phyloP scores from a whole-genome alignment of 2,797 vertebrate species.

The Percopsis omiscomaycus region DNA sequence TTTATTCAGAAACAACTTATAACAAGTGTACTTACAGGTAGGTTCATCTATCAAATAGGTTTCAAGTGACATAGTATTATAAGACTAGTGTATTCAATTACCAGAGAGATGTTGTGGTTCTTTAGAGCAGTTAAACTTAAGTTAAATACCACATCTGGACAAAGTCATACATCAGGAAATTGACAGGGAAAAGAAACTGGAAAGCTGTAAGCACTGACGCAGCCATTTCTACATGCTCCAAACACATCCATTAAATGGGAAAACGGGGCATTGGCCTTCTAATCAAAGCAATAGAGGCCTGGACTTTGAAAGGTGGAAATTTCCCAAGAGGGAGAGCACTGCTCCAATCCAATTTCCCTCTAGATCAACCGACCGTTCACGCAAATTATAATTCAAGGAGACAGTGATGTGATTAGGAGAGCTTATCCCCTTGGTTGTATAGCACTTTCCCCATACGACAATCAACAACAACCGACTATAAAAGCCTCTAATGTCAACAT shows the following conservation, averaged over 20 bases:
- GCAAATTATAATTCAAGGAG: constrained; percentile 66
- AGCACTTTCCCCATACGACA: constrained; percentile 40
- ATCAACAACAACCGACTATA: constrained; percentile 39
- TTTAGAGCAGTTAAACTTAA: neutral
- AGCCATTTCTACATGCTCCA: constrained; percentile 20
- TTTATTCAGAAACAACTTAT: no score
- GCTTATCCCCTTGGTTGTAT: constrained; percentile 39
- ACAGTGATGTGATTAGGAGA: constrained; percentile 58
- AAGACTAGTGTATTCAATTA: no score
- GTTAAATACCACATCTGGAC: no score
- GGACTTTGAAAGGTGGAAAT: constrained; percentile 56
- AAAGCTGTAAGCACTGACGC: neutral
- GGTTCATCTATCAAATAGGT: no score
- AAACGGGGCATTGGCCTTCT: constrained; percentile 28
- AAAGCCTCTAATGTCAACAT: neutral
- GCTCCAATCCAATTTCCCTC: constrained; percentile 66
- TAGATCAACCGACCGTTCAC: constrained; percentile 58
- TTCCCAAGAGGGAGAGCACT: constrained; percentile 54
- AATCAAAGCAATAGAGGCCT: constrained; percentile 45
- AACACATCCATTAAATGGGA: constrained; percentile 27
- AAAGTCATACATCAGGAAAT: neutral
- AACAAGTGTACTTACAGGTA: no score
- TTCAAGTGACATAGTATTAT: no score
- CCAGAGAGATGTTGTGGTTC: neutral
- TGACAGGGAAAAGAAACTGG: neutral